Conservation (phyloP, 1,140 invertebrate genomes). For the Solenopsis fugax region DNA sequence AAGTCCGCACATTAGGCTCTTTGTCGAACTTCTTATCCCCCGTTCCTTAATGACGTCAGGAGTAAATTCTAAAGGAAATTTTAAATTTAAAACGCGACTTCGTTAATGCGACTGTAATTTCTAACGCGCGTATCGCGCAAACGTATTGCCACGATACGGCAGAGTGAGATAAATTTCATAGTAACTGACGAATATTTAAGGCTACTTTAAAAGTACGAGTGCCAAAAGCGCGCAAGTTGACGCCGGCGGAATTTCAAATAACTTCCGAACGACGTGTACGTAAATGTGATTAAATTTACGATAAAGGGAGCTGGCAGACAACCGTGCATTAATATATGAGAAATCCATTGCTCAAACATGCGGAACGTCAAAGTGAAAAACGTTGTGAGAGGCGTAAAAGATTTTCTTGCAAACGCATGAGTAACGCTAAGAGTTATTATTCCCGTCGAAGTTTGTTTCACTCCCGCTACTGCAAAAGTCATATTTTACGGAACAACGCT, state of each 20-base stretch:
- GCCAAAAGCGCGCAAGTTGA: conserved; percentile 19
- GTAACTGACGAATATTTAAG: conserved; percentile 47
- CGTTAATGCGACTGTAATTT: conserved; percentile 50
- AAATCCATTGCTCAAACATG: neutral
- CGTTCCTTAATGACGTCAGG: conserved; percentile 38
- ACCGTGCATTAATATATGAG: conserved; percentile 5
- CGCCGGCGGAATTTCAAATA: conserved; percentile 30
- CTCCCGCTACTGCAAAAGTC: conserved; percentile 5
- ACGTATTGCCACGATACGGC: neutral
- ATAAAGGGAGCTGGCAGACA: neutral
- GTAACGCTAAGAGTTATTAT: conserved; percentile 28
- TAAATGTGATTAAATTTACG: conserved; percentile 41
- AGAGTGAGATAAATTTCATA: conserved; percentile 42
- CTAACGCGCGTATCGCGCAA: conserved; percentile 26
- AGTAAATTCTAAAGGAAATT: conserved; percentile 54
- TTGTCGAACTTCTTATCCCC: conserved; percentile 65
- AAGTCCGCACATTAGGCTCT: conserved; percentile 23
- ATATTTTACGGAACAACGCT: conserved; percentile 42
- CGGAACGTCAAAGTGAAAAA: neutral
- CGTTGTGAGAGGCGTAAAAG: neutral
- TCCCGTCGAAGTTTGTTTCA: conserved; percentile 21
- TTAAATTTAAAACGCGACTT: conserved; percentile 49
- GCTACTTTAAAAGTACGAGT: conserved; percentile 41
- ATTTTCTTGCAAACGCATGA: neutral
- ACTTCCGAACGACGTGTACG: neutral